These are phyloP conservation scores for Venustaconcha ellipsiformis DNA, from an alignment of 1,140 invertebrate species.

Conservation along the genomic window DNA sequence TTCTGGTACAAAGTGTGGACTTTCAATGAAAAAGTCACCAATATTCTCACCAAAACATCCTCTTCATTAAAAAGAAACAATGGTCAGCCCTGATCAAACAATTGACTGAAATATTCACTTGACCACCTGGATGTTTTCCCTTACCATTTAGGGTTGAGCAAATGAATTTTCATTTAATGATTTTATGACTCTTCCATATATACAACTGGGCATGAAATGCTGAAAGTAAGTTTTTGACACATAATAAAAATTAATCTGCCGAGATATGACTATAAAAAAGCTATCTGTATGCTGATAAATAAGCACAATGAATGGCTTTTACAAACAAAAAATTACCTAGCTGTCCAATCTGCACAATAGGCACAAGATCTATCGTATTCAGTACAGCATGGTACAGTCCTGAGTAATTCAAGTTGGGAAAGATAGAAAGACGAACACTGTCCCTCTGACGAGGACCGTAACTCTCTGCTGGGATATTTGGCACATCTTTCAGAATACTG, in stretches of 20 bases:
- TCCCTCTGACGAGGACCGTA: conserved; percentile 81
- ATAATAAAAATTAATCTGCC: conserved; percentile 3
- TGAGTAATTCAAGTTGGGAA: conserved; percentile 95
- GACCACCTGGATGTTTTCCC: too few relatives aligned
- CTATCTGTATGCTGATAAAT: not conserved
- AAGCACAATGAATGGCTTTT: not conserved
- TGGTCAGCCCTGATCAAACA: too few relatives aligned
- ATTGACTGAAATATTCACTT: too few relatives aligned
- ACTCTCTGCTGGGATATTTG: conserved; percentile 89
- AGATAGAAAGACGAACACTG: conserved; percentile 85
- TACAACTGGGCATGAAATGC: too few relatives aligned
- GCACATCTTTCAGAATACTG: conserved; percentile 95
- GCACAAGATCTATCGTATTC: conserved; percentile 71
- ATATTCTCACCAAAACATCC: too few relatives aligned
- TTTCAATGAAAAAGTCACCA: too few relatives aligned
- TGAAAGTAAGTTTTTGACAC: not conserved
- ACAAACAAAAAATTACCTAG: conserved; percentile 55
- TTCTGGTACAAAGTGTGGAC: too few relatives aligned
- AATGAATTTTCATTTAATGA: too few relatives aligned
- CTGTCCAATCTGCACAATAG: conserved; percentile 68
- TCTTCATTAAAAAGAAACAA: too few relatives aligned
- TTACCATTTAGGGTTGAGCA: too few relatives aligned
- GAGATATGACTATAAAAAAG: not conserved
- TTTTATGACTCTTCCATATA: too few relatives aligned
- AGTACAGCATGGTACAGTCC: conserved; percentile 80